Percentiles rank a stretch among this genome's conserved stretches.
These are phyloP conservation scores for Trichosurus vulpecula DNA, from an alignment of 2,797 vertebrate genomes.

Conservation along the genomic window DNA sequence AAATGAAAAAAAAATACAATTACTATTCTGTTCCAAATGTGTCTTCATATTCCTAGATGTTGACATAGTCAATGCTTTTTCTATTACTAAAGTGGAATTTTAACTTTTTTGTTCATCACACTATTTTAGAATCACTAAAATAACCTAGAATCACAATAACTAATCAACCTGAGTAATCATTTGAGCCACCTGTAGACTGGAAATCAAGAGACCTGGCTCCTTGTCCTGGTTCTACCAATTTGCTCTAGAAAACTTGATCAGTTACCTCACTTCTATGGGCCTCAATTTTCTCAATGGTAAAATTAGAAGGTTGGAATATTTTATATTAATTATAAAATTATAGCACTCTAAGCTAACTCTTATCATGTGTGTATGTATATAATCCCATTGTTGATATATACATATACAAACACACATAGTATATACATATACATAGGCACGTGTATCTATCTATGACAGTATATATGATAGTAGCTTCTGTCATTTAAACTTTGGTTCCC, in stretches of 20 bases:
- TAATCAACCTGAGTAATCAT: slow-evolving; percentile 8
- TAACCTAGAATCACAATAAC: slow-evolving; percentile 27
- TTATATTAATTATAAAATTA: not conserved
- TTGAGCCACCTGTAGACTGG: not conserved
- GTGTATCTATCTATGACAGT: not conserved
- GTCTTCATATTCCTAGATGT: not conserved
- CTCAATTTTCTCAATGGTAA: not conserved
- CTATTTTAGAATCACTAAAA: not conserved
- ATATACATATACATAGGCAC: not conserved
- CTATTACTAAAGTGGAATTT: slow-evolving; percentile 14
- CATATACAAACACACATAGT: not conserved
- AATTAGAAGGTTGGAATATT: not conserved
- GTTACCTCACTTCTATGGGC: not conserved
- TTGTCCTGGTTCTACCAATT: not conserved
- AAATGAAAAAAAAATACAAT: slow-evolving; percentile 52
- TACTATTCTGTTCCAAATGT: slow-evolving; percentile 23
- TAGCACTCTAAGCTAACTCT: not conserved
- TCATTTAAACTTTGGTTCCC: not conserved
- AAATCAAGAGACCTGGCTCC: not conserved
- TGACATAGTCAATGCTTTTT: slow-evolving; percentile 12
- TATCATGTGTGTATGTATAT: not conserved
- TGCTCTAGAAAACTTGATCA: not conserved
- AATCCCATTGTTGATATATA: not conserved
- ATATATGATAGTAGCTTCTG: not conserved
- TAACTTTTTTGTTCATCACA: not conserved